A percentile compares a stretch with the other conserved stretches of the same genome.
Evolutionary conservation across 2,888 invertebrate species (phyloP).

Genomic region (Phymatocera aterrima): DNA sequence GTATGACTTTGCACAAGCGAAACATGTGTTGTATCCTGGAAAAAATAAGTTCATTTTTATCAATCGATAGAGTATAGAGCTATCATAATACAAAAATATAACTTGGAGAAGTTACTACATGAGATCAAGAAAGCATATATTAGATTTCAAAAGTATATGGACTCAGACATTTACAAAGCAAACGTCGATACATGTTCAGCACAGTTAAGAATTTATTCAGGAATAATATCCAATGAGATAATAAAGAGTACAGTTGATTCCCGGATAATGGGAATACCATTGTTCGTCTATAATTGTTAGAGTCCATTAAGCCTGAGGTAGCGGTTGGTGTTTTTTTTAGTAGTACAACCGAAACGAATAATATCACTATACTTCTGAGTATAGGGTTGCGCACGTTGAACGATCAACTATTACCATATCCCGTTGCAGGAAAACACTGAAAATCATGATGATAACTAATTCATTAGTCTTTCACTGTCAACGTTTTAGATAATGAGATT

Average conservation of each 20-base stretch:
- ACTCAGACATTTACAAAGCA: slow-evolving; percentile 31
- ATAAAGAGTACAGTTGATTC: slow-evolving; percentile 7
- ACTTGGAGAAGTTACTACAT: not conserved
- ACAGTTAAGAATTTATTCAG: slow-evolving; percentile 30
- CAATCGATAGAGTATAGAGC: not conserved
- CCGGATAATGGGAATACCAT: not conserved
- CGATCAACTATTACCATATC: not conserved
- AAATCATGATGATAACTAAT: not conserved
- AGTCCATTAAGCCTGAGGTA: not conserved
- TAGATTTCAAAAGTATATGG: not conserved
- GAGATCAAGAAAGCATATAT: not conserved
- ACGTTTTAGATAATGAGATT: not conserved
- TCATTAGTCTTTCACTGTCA: not conserved
- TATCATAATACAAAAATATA: not conserved
- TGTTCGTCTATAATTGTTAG: not conserved
- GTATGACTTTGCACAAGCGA: slow-evolving; percentile 71
- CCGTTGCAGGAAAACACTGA: not conserved
- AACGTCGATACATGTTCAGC: slow-evolving; percentile 10
- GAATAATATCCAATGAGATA: slow-evolving; percentile 22
- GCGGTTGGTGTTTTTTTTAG: not conserved
- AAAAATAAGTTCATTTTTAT: slow-evolving; percentile 58
- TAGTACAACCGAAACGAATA: not conserved
- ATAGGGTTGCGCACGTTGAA: not conserved
- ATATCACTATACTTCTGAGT: not conserved
- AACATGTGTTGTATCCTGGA: slow-evolving; percentile 68